Evolutionary conservation across 2,888 invertebrate genomes (phyloP).

Genomic region (Chrysolina americana): DNA sequence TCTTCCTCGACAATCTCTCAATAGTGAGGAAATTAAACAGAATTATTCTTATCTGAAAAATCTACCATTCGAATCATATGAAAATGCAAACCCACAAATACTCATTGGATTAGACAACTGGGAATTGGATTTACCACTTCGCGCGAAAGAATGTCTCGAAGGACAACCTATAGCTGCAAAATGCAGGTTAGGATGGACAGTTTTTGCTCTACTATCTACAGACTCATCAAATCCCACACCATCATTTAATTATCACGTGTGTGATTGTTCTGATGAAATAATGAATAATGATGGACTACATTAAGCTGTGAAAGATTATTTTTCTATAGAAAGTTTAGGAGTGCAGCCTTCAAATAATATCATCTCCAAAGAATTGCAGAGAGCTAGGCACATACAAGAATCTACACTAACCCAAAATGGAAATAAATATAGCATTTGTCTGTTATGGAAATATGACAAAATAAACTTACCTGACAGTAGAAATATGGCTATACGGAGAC

Average conservation of each 20-base stretch:
- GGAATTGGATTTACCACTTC: conserved; percentile 29
- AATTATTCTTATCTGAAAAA: too few species aligned
- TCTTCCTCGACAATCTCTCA: too few species aligned
- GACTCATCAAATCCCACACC: not conserved
- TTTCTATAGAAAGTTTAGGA: conserved; percentile 41
- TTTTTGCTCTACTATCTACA: conserved; percentile 17
- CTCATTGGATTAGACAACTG: conserved; percentile 36
- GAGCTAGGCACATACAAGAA: too few species aligned
- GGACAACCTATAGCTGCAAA: conserved; percentile 46
- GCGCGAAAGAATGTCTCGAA: conserved; percentile 31
- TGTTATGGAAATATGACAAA: not conserved
- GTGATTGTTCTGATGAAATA: conserved; percentile 16
- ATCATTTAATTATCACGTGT: conserved; percentile 6
- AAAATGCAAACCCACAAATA: conserved; percentile 27
- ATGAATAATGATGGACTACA: conserved; percentile 15
- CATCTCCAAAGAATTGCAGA: too few species aligned
- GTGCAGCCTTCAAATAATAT: conserved; percentile 13
- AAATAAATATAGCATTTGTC: not conserved
- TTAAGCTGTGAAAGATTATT: conserved; percentile 32
- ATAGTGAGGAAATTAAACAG: too few species aligned
- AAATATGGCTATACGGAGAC: not conserved
- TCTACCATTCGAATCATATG: conserved; percentile 16
- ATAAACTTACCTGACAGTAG: not conserved
- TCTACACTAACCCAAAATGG: too few species aligned
- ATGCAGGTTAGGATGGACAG: conserved; percentile 48